Evolutionary conservation across 2,797 vertebrate species (phyloP), one percentile per base, ranked within the genome.

Genomic region (Emydoidea blandingii): DNA sequence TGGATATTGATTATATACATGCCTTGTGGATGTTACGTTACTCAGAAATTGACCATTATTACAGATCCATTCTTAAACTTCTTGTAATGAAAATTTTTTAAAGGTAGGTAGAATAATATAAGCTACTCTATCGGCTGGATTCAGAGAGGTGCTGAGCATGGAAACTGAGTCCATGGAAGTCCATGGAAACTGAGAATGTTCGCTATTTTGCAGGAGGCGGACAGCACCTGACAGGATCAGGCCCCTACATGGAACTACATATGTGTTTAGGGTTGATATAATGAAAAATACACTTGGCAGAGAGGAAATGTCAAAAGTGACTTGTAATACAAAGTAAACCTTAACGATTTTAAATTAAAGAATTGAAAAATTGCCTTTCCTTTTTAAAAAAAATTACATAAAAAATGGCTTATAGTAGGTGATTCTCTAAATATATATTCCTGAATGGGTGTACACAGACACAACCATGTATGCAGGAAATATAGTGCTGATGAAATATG

Each of bases 31-130:
- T 76, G 31, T 82, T 95, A 47, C 65, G 91, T 85, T 88, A 16
- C 44, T 83, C 74, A 79, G 86, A 93, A 87, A 79, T 91, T 96
- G 89, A 90, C 89, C 91, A 83, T 81, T 96, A 86, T 85, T 86
- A n/a, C 34, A 81, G 49, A 74, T 74, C 25, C 31, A n/a, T 34
- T 37, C 12, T 47, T 81, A 57, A 91, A 59, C 49, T 47, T 47
- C 27, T 65, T 68, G 44, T 50, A 34, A 91, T 59, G 91, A 85
- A 93, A 87, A 14, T 85, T 91, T 34, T 14, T 88, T 82, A 59
- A 56, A 95, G 90, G 53, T 87, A 85, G 89, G 85, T 83, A 74
- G 91, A 91, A 82, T 91, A 41, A 53, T 57, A 54, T 80, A 76
- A 29, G 44, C 23, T 34, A 0, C 72, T 53, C 81, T 92, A 88